Evolutionary conservation across 2,113 vertebrate species (phyloP), one percentile per base, ranked within the genome.

Genomic region (Taurulus bubalis): DNA sequence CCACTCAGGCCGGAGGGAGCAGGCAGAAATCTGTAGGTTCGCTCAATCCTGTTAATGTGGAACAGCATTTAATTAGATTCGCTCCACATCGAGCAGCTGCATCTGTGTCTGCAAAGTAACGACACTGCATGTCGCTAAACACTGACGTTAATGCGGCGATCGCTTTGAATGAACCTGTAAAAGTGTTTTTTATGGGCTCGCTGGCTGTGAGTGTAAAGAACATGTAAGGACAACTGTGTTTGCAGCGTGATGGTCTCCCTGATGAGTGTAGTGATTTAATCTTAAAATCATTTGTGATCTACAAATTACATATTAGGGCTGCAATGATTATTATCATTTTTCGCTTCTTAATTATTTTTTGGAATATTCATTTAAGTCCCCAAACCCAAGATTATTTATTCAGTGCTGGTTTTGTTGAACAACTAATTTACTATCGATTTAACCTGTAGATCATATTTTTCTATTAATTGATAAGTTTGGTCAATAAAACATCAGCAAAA

Each of bases 41-140:
- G 36, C 79, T 82, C 90, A 94, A 95, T 95, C 94, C 93, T 95
- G 92, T 95, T 94, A 95, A 91, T 88, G 94, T 93, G 94, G 94
- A 95, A 95, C 92, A 92, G 94, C 90, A 86, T 94, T 94, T 94
- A 92, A 95, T 95, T 95, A 93, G 94, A 95, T 95, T 76, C 87
- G 91, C 91, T 93, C 72, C 49, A 56, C 84, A 77, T 76, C 38
- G 32, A 85, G 86, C 64, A 76, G 85, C 89, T 91, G 89, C 87
- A 85, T 89, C 53, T 36, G 76, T 75, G 69, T 77, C 79, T 70
- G 82, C 74, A 15, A 51, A 22, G 73, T 62, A 59, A 85, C 68
- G 30, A 73, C 87, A 69, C 71, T 58, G 70, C 67, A 45, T 76
- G 86, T 71, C 22, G 24, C 82, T 83, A 74, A 86, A 82, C 36